Percentiles rank a stretch among this genome's conserved stretches.
These are phyloP conservation scores for Hymenochirus boettgeri DNA, from an alignment of 2,113 vertebrate genomes.

Conservation along the genomic window DNA sequence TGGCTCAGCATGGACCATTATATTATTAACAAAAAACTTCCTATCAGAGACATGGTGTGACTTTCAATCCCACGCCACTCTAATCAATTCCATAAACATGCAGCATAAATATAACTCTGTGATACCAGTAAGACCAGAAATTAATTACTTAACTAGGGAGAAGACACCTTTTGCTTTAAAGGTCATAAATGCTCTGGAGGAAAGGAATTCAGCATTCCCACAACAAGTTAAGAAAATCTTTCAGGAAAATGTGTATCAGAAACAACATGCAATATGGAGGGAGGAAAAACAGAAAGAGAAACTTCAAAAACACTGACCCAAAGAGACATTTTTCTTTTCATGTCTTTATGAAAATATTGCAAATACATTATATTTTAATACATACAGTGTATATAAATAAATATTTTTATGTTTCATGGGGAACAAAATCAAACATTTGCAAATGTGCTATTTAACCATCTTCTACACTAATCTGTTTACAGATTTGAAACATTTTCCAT, in stretches of 20 bases:
- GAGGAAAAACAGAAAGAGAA: constrained; percentile 39
- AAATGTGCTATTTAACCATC: no score
- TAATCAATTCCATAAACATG: constrained; percentile 51
- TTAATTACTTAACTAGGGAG: constrained; percentile 48
- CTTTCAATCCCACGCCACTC: constrained; percentile 50
- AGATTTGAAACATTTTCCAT: no score
- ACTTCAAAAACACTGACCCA: background rate
- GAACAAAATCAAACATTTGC: no score
- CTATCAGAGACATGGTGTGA: constrained; percentile 50
- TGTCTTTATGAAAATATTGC: no score
- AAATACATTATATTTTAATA: no score
- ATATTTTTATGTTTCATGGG: no score
- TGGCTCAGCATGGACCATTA: constrained; percentile 49
- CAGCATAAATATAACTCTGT: constrained; percentile 52
- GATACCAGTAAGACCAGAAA: constrained; percentile 52
- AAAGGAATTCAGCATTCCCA: constrained; percentile 53
- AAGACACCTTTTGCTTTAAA: constrained; percentile 49
- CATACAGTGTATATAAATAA: no score
- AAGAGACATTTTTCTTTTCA: no score
- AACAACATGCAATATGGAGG: constrained; percentile 42
- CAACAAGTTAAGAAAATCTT: constrained; percentile 56
- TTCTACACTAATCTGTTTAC: no score
- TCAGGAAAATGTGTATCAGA: constrained; percentile 44
- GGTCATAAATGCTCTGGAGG: constrained; percentile 52
- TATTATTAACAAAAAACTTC: constrained; percentile 53